Evolutionary conservation across 2,113 vertebrate species (phyloP).

Genomic region (Lanius collurio): DNA sequence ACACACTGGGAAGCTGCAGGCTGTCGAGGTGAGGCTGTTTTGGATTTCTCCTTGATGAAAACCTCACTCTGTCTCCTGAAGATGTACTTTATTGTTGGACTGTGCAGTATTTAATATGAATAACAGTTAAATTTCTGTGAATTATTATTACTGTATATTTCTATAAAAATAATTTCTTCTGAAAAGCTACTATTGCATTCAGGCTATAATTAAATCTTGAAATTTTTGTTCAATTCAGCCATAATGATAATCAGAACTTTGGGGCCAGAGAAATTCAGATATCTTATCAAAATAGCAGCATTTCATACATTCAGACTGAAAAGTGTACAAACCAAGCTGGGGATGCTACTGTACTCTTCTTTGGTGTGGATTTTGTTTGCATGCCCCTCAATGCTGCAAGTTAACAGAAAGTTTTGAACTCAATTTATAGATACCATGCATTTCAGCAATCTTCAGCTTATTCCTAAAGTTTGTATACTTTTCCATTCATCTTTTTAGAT

Average conservation of each 20-base stretch:
- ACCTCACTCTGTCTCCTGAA: neutral
- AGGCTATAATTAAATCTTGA: neutral
- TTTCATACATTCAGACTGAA: neutral
- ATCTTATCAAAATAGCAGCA: neutral
- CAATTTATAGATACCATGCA: neutral
- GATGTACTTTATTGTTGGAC: neutral
- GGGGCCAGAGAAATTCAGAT: neutral
- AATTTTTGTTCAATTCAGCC: neutral
- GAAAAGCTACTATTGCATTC: neutral
- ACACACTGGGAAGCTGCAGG: constrained; percentile 55
- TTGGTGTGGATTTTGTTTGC: neutral
- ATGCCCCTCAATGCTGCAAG: neutral
- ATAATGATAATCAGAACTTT: neutral
- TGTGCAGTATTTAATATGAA: neutral
- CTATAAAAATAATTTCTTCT: neutral
- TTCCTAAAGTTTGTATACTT: neutral
- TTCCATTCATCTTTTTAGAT: neutral
- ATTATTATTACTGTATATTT: neutral
- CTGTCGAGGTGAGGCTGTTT: constrained; percentile 15
- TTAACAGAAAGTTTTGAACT: neutral
- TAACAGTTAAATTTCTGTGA: neutral
- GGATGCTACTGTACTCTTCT: neutral
- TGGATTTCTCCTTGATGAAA: neutral
- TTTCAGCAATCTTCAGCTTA: neutral
- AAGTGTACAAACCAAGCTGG: neutral